Evolutionary conservation across 2,113 vertebrate genomes (phyloP).

Genomic region (Callionymus lyra): DNA sequence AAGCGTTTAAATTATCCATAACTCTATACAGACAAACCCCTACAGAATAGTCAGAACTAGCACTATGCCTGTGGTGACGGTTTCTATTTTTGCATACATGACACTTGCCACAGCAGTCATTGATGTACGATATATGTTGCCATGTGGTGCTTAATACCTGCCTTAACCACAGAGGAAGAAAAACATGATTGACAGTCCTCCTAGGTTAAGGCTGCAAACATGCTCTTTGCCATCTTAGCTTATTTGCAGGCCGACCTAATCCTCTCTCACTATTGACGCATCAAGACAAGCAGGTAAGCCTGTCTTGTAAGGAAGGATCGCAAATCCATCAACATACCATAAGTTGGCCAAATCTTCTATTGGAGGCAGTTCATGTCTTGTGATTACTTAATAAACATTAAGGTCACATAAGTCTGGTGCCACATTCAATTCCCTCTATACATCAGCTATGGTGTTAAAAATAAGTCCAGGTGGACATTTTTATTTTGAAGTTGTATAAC

Average conservation of each 20-base stretch:
- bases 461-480: no score
- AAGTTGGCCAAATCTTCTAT: constrained; percentile 9
- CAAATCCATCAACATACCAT: constrained; percentile 5
- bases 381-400: no score
- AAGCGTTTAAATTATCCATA: constrained; percentile 38
- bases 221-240: constrained; percentile 20
- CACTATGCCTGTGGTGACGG: no score
- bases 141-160: constrained; percentile 4
- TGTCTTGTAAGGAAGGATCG: constrained; percentile 8
- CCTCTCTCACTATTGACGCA: constrained; percentile 14
- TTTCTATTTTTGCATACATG: neutral
- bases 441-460: no score
- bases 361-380: no score
- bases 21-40: constrained; percentile 16
- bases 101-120: constrained; percentile 1
- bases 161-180: neutral
- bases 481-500: no score
- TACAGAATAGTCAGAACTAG: constrained; percentile 46
- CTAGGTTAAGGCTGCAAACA: constrained; percentile 11
- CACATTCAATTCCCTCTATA: no score
- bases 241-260: constrained; percentile 28
- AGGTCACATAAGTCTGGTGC: no score
- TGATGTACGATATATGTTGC: constrained; percentile 1
- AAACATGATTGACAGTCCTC: constrained; percentile 7
- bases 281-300: constrained; percentile 18